Evolutionary conservation across 2,888 invertebrate species (phyloP), one percentile per base, ranked within the genome.

Genomic region (Cerastoderma edule): DNA sequence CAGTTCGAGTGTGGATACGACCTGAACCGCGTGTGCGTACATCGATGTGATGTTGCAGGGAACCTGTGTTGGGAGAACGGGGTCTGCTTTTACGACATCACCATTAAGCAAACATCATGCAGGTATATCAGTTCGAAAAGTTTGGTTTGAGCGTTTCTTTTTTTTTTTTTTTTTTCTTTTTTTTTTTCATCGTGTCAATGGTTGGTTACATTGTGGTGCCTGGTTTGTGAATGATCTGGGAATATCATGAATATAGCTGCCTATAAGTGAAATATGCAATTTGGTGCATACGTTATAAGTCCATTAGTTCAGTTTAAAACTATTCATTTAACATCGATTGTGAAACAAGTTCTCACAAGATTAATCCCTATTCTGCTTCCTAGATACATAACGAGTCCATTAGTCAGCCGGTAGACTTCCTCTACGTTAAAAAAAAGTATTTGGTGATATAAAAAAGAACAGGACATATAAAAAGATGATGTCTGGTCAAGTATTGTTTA

Each of bases 51-150:
- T 57, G 16, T 2, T 32, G 57, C 32, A 19, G 57, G 32, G n/a
- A 32, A 32, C 30, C 33, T n/a, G 33, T 57, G 57, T 57, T 32
- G 57, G 13, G 57, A 57, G n/a, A 30, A 57, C n/a, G 57, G 57
- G 8, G 57, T 32, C 33, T 57, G 57, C 33, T 57, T 57, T 57
- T 57, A 57, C n/a, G 57, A 57, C 33, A 28, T 57, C 19, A 32
- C 22, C 3, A 13, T 2, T 8, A 32, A 32, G 8, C 6, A 8
- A 6, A 57, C 57, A 16, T 32, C 57, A n/a, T 57, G 57, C n/a
- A 57, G 57, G 57, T 57, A 19, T 33, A 33, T 32, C 5, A 8
- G 24, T 2, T 22, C 24, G 5, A 53, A 19, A 22, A 22, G 24
- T 22, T 1, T 2, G 13, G 1, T n/a, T n/a, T 1, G 24, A 22